Percentiles rank a stretch among this genome's conserved stretches.
phyloP scores from a whole-genome alignment of 2,797 vertebrate species.

The Pterois miles region DNA sequence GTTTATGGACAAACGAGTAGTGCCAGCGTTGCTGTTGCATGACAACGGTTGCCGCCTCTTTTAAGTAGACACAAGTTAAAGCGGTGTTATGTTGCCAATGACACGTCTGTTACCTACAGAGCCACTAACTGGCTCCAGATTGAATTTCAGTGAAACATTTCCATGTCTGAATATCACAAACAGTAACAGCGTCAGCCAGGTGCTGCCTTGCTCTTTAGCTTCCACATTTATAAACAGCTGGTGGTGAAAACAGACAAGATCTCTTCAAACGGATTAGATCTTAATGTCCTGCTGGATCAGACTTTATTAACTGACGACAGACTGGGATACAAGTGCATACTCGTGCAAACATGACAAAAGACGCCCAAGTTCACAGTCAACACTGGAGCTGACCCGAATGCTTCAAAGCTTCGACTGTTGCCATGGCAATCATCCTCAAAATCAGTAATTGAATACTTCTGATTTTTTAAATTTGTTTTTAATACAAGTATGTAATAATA shows the following conservation, averaged over 20 bases:
- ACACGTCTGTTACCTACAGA: neutral
- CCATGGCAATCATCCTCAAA: no score
- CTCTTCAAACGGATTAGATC: conserved; percentile 30
- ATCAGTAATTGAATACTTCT: no score
- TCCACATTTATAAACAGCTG: conserved; percentile 3
- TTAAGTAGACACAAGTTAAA: conserved; percentile 9
- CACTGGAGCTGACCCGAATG: neutral
- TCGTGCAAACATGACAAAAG: conserved; percentile 12
- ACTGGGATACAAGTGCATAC: neutral
- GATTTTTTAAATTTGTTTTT: no score
- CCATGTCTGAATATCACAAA: neutral
- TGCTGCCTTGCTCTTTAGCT: neutral
- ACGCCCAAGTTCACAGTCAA: neutral
- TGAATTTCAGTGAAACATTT: conserved; percentile 24
- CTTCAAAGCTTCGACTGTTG: no score
- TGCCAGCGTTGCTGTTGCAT: conserved; percentile 32
- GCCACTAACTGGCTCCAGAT: neutral
- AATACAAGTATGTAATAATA: no score
- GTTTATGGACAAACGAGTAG: conserved; percentile 8
- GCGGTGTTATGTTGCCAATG: conserved; percentile 44
- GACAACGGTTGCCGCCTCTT: conserved; percentile 40
- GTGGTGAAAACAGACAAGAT: conserved; percentile 4
- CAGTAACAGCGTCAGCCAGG: neutral
- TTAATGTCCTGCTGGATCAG: conserved; percentile 10
- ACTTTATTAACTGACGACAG: neutral